phyloP scores from a whole-genome alignment of 2,888 invertebrate species.

The Apodemia zela region DNA sequence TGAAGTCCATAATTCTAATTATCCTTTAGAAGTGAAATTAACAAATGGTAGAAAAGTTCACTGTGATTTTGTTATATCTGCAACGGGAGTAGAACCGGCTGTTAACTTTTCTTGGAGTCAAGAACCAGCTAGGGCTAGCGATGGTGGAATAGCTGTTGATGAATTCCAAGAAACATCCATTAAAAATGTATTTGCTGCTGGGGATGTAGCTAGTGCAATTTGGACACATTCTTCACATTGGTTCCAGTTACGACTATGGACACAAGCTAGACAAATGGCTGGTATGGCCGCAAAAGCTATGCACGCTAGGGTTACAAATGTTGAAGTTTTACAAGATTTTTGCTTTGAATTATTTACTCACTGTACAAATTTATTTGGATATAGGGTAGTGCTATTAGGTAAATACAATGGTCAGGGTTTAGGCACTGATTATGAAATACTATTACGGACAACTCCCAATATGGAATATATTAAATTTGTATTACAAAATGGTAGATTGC shows the following conservation, averaged over 20 bases:
- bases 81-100: slow-evolving; percentile 93
- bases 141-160: slow-evolving; percentile 93
- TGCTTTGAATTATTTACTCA: slow-evolving; percentile 99
- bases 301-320: slow-evolving; percentile 81
- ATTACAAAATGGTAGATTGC: slow-evolving; percentile 89
- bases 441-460: slow-evolving; percentile 90
- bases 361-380: slow-evolving; percentile 96
- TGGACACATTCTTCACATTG: slow-evolving; percentile 91
- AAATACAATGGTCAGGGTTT: slow-evolving; percentile 96
- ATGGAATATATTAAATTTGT: slow-evolving; percentile 93
- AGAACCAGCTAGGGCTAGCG: slow-evolving; percentile 76
- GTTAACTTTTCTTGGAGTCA: slow-evolving; percentile 78
- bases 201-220: slow-evolving; percentile 93
- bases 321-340: slow-evolving; percentile 91
- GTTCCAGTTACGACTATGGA: slow-evolving; percentile 98
- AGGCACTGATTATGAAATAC: slow-evolving; percentile 88
- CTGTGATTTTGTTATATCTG: slow-evolving; percentile 96
- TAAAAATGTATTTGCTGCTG: slow-evolving; percentile 93
- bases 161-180: slow-evolving; percentile 91
- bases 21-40: slow-evolving; percentile 87
- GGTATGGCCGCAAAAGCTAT: slow-evolving; percentile 95
- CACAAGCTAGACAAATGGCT: slow-evolving; percentile 99
- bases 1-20: slow-evolving; percentile 61
- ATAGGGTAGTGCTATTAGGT: slow-evolving; percentile 94
- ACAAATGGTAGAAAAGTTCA: slow-evolving; percentile 85